Conservation (phyloP, 2,888 invertebrate genomes). For the Dolichopus griseipennis region DNA sequence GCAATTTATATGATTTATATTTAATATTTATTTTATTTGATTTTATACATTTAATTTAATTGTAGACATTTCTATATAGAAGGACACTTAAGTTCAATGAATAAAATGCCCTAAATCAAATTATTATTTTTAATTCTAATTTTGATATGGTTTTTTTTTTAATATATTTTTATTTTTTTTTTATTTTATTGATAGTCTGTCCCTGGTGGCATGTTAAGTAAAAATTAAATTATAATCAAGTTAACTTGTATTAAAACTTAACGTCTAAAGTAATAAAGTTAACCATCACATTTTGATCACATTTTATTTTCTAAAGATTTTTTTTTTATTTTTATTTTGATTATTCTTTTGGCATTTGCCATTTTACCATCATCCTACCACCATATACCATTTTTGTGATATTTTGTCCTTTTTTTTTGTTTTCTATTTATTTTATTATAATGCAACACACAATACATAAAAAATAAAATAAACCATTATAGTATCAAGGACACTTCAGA, state of each 20-base stretch:
- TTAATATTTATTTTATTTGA: too few species aligned
- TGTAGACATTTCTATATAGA: too few species aligned
- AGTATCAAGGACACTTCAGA: conserved; percentile 4
- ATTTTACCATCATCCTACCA: neutral
- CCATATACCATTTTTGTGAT: too few species aligned
- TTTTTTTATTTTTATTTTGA: neutral
- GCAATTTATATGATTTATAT: too few species aligned
- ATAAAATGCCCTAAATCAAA: too few species aligned
- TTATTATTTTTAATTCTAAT: too few species aligned
- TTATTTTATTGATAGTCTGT: neutral
- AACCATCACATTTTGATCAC: conserved; percentile 1
- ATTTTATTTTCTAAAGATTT: neutral
- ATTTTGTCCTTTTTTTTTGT: neutral
- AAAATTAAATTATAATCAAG: conserved; percentile 2
- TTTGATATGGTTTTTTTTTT: too few species aligned
- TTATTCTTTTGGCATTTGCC: neutral
- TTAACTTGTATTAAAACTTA: neutral
- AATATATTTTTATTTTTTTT: too few species aligned
- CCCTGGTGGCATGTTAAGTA: neutral
- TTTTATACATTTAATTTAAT: too few species aligned
- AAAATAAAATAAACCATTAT: neutral
- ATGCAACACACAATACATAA: neutral
- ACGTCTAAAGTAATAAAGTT: conserved; percentile 1
- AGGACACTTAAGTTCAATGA: too few species aligned
- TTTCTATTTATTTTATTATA: neutral